These are phyloP conservation scores for Brachionus rubens DNA, from an alignment of 1,140 invertebrate genomes.

Conservation along the genomic window DNA sequence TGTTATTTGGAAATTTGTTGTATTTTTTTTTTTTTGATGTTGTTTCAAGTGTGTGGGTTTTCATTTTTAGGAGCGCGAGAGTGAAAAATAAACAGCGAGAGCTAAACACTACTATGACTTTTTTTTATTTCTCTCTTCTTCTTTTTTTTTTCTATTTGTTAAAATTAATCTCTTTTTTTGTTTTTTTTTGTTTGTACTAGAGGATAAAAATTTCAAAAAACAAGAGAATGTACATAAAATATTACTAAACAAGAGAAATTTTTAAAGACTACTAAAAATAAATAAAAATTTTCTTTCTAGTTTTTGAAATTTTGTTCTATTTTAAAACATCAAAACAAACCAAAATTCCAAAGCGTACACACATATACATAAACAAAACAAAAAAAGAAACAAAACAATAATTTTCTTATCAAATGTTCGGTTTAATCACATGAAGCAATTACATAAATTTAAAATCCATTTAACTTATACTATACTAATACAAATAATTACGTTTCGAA, in stretches of 20 bases:
- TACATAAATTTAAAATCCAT: constrained; percentile 8
- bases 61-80: constrained; percentile 5
- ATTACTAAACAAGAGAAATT: constrained; percentile 14
- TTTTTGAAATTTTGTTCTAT: neutral
- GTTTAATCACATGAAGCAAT: constrained; percentile 41
- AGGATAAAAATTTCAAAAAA: constrained; percentile 2
- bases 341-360: neutral
- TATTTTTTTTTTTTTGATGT: neutral
- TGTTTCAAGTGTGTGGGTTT: neutral
- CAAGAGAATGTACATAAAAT: constrained; percentile 24
- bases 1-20: no score
- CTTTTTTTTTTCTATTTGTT: neutral
- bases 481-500: neutral
- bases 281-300: neutral
- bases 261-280: constrained; percentile 38
- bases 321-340: neutral
- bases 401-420: constrained; percentile 41
- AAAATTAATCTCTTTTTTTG: neutral
- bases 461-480: neutral
- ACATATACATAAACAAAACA: neutral
- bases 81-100: no score
- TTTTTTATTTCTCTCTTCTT: no score
- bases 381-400: neutral
- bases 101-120: no score
- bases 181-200: neutral